Conservation (phyloP, 1,140 invertebrate genomes). For the Drosophila ironensis region DNA sequence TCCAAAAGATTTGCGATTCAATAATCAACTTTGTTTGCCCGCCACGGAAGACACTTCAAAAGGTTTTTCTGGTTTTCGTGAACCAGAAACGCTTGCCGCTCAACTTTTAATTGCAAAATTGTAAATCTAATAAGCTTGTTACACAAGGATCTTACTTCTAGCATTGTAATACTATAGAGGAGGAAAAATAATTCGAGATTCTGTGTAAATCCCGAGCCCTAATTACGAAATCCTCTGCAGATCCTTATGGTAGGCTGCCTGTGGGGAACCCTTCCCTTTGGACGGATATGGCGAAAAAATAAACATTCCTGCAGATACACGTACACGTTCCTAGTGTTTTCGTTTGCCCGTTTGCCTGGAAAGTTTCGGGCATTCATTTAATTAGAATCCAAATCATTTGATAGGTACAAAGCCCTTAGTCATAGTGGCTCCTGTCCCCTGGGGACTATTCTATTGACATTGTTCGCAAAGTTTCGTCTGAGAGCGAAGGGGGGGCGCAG, state of each 20-base stretch:
- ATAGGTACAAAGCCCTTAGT: constrained; percentile 46
- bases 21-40: constrained; percentile 6
- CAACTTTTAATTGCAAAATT: no score
- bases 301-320: not conserved
- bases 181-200: not conserved
- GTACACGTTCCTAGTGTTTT: not conserved
- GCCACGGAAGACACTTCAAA: not conserved
- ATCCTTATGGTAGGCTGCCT: constrained; percentile 10
- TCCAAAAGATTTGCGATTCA: not conserved
- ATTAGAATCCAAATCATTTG: constrained; percentile 50
- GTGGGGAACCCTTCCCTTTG: not conserved
- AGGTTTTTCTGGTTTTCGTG: no score
- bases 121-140: no score
- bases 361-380: constrained; percentile 44
- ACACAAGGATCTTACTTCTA: no score
- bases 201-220: constrained; percentile 27
- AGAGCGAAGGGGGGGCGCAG: no score
- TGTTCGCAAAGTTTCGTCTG: constrained; percentile 31
- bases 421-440: constrained; percentile 39
- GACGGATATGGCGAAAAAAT: not conserved
- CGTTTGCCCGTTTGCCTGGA: not conserved
- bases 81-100: no score
- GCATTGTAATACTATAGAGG: not conserved
- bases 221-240: constrained; percentile 26
- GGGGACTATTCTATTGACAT: constrained; percentile 46